phyloP scores from a whole-genome alignment of 2,113 vertebrate species.

The Budorcas taxicolor region DNA sequence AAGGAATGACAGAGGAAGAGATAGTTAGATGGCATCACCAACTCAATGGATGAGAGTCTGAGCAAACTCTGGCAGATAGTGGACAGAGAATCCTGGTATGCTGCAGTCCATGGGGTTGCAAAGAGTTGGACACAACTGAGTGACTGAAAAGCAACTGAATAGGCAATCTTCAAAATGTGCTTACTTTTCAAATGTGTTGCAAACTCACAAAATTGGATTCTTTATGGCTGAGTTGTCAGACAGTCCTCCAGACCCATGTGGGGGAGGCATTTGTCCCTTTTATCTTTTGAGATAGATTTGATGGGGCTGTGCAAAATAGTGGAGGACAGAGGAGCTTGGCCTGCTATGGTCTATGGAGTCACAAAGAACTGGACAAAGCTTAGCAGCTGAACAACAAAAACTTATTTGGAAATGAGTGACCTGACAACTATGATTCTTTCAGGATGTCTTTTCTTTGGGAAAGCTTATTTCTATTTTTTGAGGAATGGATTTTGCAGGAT shows the following conservation, averaged over 20 bases:
- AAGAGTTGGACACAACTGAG: not conserved
- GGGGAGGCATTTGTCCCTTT: not conserved
- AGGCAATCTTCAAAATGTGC: not conserved
- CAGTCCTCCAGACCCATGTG: not conserved
- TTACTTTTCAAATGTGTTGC: not conserved
- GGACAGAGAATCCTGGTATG: not conserved
- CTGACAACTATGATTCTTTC: not conserved
- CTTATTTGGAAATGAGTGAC: conserved; percentile 26
- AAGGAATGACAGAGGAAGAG: not conserved
- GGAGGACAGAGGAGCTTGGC: not conserved
- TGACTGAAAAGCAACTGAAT: not conserved
- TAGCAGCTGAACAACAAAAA: not conserved
- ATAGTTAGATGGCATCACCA: not conserved
- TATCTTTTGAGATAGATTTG: not conserved
- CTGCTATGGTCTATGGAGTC: not conserved
- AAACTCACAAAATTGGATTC: not conserved
- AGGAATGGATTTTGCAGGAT: not conserved
- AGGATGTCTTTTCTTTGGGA: conserved; percentile 12
- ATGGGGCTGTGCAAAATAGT: not conserved
- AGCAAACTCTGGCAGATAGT: not conserved
- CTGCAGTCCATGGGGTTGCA: not conserved
- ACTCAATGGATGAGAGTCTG: not conserved
- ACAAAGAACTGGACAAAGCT: not conserved
- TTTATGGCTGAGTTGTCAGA: not conserved
- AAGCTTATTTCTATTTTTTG: conserved; percentile 35